Conservation (phyloP, 2,797 vertebrate species). For the Paratrypauchen microcephalus region DNA sequence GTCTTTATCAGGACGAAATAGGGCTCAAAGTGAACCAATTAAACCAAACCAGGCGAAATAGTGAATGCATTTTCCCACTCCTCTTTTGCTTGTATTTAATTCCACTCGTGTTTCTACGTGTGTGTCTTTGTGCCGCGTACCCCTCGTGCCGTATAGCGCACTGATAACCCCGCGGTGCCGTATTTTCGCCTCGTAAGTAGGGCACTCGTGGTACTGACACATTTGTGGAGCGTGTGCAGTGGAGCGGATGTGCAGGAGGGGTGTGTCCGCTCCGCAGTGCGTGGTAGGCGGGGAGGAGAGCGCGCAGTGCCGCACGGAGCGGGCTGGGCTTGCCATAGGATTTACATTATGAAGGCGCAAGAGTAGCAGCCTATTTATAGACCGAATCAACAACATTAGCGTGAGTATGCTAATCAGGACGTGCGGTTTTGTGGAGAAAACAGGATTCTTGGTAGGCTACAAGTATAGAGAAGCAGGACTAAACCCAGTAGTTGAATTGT, state of each 20-base stretch:
- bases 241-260: neutral
- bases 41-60: too few relatives aligned
- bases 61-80: too few relatives aligned
- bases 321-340: conserved; percentile 38
- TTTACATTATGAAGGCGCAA: neutral
- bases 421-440: too few relatives aligned
- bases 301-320: neutral
- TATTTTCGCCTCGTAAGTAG: neutral
- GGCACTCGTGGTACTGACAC: neutral
- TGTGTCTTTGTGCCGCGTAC: too few relatives aligned
- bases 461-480: too few relatives aligned
- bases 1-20: too few relatives aligned
- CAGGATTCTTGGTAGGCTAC: too few relatives aligned
- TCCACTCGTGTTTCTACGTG: too few relatives aligned
- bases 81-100: too few relatives aligned
- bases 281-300: neutral
- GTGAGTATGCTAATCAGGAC: neutral
- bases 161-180: neutral
- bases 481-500: too few relatives aligned
- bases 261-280: conserved; percentile 9
- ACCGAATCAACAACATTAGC: neutral
- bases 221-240: conserved; percentile 5
- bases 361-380: neutral
- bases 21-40: too few relatives aligned
- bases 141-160: too few relatives aligned